Evolutionary conservation across 2,113 vertebrate genomes (phyloP).

Genomic region (Labeo rohita): DNA sequence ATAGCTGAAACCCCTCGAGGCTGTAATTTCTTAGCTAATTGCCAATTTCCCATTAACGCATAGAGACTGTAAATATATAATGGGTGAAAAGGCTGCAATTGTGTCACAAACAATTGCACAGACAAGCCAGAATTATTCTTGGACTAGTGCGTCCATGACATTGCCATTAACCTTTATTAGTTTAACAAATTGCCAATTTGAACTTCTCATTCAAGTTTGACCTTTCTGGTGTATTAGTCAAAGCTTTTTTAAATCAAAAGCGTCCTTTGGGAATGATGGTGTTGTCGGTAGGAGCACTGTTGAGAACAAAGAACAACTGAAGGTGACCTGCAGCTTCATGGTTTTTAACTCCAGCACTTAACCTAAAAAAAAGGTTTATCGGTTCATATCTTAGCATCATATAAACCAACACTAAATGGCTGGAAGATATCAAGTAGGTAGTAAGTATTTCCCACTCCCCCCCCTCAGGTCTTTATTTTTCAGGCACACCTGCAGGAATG

Average conservation of each 20-base stretch:
- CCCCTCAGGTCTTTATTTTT: constrained; percentile 35
- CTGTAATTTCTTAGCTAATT: constrained; percentile 58
- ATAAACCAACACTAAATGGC: not conserved
- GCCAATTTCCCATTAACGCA: constrained; percentile 42
- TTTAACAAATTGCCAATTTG: constrained; percentile 59
- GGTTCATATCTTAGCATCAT: not conserved
- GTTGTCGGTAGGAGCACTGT: not conserved
- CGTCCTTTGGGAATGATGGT: constrained; percentile 9
- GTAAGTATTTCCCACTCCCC: constrained; percentile 25
- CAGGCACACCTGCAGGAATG: constrained; percentile 3
- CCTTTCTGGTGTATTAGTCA: constrained; percentile 60
- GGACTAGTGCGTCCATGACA: constrained; percentile 11
- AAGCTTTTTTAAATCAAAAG: constrained; percentile 43
- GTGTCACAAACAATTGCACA: constrained; percentile 57
- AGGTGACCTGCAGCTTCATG: constrained; percentile 34
- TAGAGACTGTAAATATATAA: constrained; percentile 50
- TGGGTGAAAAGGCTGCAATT: constrained; percentile 56
- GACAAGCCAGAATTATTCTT: constrained; percentile 39
- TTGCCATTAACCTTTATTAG: constrained; percentile 69
- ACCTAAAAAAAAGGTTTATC: not conserved
- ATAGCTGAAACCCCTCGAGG: not conserved
- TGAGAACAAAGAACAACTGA: constrained; percentile 39
- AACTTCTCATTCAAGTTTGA: constrained; percentile 56
- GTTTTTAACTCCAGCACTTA: not conserved
- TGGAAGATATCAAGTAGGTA: constrained; percentile 4